Evolutionary conservation across 2,797 vertebrate species (phyloP).

Genomic region (Bradypodion pumilum): DNA sequence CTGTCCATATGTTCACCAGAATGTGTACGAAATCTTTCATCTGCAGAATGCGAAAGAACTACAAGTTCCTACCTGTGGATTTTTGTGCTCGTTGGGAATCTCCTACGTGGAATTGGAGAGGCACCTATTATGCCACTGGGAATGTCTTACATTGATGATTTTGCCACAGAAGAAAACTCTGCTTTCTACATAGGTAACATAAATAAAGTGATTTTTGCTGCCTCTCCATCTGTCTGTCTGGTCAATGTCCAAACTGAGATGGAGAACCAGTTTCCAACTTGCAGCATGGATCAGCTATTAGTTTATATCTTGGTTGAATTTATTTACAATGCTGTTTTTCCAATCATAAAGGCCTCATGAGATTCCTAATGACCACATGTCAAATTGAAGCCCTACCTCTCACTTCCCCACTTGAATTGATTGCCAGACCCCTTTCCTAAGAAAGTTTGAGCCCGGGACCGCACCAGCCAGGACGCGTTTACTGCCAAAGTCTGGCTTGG

Average conservation of each 20-base stretch:
- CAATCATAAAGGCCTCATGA: neutral
- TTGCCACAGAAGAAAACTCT: conserved; percentile 81
- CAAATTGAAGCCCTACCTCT: too few species aligned
- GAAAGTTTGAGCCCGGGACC: too few species aligned
- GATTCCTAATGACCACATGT: too few species aligned
- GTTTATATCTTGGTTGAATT: neutral
- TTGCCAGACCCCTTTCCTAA: too few species aligned
- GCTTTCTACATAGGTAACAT: conserved; percentile 87
- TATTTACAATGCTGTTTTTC: neutral
- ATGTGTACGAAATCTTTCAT: neutral
- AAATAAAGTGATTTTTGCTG: neutral
- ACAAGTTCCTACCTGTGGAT: conserved; percentile 80
- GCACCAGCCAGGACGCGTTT: too few species aligned
- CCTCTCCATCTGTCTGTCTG: neutral
- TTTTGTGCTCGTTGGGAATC: conserved; percentile 84
- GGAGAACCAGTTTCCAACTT: neutral
- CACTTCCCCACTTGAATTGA: too few species aligned
- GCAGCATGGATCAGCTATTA: too few species aligned
- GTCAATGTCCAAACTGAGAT: neutral
- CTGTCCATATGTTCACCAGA: conserved; percentile 3
- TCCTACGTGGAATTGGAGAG: conserved; percentile 86
- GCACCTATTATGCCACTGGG: conserved; percentile 86
- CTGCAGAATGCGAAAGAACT: conserved; percentile 78
- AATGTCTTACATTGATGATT: conserved; percentile 87
- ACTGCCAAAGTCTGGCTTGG: too few species aligned